Conservation (phyloP, 2,888 invertebrate species). For the Cryptocheilus praepositus region DNA sequence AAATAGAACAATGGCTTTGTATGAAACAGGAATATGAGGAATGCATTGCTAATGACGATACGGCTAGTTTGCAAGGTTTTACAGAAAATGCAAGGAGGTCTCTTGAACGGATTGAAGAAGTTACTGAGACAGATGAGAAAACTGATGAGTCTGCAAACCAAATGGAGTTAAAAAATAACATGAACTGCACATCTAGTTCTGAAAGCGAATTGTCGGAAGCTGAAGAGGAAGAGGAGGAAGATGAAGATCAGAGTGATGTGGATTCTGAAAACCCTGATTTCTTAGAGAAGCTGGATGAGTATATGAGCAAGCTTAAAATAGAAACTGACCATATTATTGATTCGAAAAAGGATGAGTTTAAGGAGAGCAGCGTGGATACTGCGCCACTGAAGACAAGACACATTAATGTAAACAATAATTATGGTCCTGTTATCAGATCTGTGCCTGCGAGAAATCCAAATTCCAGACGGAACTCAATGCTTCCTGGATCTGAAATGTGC, state of each 20-base stretch:
- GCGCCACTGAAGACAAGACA: constrained; percentile 52
- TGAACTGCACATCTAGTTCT: constrained; percentile 65
- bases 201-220: constrained; percentile 73
- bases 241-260: constrained; percentile 75
- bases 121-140: constrained; percentile 73
- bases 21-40: constrained; percentile 92
- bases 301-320: constrained; percentile 83
- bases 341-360: constrained; percentile 61
- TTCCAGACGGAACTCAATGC: constrained; percentile 70
- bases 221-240: constrained; percentile 75
- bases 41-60: constrained; percentile 81
- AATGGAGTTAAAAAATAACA: constrained; percentile 67
- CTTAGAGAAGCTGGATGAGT: constrained; percentile 83
- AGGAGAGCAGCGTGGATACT: constrained; percentile 53
- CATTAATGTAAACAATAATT: constrained; percentile 62
- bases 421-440: constrained; percentile 63
- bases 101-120: constrained; percentile 78
- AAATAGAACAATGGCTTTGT: constrained; percentile 89
- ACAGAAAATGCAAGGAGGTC: constrained; percentile 77
- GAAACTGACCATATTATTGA: constrained; percentile 81
- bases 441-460: constrained; percentile 66
- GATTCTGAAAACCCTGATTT: constrained; percentile 81
- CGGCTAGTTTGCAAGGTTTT: constrained; percentile 69
- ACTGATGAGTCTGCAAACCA: constrained; percentile 68
- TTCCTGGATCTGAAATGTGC: constrained; percentile 72